Conservation (phyloP, 1,140 invertebrate genomes). For the Metopolophium dirhodum region DNA sequence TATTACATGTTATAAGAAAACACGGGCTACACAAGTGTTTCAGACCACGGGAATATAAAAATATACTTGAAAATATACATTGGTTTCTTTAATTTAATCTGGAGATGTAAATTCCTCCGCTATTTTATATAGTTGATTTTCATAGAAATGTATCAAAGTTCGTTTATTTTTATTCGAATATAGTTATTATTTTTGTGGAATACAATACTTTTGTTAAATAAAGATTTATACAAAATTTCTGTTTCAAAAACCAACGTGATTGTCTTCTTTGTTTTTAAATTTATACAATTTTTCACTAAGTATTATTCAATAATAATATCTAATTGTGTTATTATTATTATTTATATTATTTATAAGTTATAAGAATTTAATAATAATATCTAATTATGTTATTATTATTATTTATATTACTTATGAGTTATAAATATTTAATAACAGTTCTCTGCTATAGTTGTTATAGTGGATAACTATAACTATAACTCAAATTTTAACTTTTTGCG, state of each 20-base stretch:
- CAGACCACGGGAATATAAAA: not conserved
- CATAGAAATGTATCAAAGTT: not conserved
- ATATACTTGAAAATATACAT: not conserved
- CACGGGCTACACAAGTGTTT: not conserved
- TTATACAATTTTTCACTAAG: not conserved
- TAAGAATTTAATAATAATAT: not conserved
- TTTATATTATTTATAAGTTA: not conserved
- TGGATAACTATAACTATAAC: not conserved
- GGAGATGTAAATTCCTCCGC: not conserved
- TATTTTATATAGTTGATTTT: not conserved
- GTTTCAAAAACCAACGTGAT: not conserved
- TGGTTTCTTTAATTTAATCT: not conserved
- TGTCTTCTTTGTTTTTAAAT: not conserved
- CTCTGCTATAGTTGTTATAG: not conserved
- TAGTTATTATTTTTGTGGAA: not conserved
- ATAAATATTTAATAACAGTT: not conserved
- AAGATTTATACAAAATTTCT: not conserved
- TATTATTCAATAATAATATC: not conserved
- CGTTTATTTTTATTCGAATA: not conserved
- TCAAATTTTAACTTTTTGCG: not conserved
- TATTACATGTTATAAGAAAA: not conserved
- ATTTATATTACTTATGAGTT: not conserved
- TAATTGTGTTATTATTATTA: not conserved
- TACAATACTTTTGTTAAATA: not conserved
- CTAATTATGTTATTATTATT: not conserved